Conservation (phyloP, 2,888 invertebrate species). For the Lepidonotus clava region DNA sequence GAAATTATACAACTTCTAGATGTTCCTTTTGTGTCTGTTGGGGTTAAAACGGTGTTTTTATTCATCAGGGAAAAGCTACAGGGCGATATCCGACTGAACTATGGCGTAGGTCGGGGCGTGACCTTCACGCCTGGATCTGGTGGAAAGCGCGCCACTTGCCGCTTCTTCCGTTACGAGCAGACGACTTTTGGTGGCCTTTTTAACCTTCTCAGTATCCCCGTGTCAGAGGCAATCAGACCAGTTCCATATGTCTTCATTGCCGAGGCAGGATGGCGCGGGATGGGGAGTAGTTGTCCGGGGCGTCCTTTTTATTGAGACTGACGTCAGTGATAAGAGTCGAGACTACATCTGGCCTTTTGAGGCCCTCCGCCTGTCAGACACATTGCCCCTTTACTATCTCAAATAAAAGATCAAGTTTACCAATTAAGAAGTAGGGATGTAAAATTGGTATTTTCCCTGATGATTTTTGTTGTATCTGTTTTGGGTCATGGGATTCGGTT, state of each 20-base stretch:
- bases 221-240: slow-evolving; percentile 39
- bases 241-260: slow-evolving; percentile 29
- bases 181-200: slow-evolving; percentile 19
- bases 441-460: too few species aligned
- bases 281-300: not conserved
- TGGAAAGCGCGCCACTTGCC: not conserved
- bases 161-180: not conserved
- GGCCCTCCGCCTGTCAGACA: not conserved
- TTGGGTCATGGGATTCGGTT: too few species aligned
- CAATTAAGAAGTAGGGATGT: slow-evolving; percentile 10
- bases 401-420: slow-evolving; percentile 2
- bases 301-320: not conserved
- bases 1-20: too few species aligned
- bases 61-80: not conserved
- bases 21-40: too few species aligned
- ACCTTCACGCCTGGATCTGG: slow-evolving; percentile 18
- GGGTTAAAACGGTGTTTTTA: not conserved
- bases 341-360: not conserved
- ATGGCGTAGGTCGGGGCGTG: not conserved
- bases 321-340: slow-evolving; percentile 28
- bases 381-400: not conserved
- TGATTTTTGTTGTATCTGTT: too few species aligned
- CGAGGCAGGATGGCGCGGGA: not conserved
- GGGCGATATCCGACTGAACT: not conserved
- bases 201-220: slow-evolving; percentile 29